These are phyloP conservation scores for Trachymyrmex septentrionalis DNA, from an alignment of 1,140 invertebrate genomes.

Conservation along the genomic window DNA sequence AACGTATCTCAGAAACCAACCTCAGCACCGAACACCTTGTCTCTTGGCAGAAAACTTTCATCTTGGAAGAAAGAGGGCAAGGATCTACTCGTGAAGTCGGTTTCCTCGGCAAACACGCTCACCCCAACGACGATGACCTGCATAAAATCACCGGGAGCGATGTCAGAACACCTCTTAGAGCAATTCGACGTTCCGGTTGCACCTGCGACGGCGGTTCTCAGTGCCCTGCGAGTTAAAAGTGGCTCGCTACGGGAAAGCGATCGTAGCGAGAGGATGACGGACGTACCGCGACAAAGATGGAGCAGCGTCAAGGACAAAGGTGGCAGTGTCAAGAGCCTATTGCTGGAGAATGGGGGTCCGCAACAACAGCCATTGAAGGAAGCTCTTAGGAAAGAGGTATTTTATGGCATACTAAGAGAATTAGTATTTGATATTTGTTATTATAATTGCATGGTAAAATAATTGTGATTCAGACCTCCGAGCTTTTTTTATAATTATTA, in stretches of 20 bases:
- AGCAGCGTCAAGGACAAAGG: slow-evolving; percentile 85
- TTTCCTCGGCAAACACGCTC: slow-evolving; percentile 83
- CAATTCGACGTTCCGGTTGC: slow-evolving; percentile 79
- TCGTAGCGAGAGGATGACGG: slow-evolving; percentile 69
- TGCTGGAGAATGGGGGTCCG: slow-evolving; percentile 84
- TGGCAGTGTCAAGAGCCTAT: slow-evolving; percentile 84
- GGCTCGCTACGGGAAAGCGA: slow-evolving; percentile 82
- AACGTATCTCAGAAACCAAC: slow-evolving; percentile 42
- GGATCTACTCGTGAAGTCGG: slow-evolving; percentile 81
- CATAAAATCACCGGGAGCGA: slow-evolving; percentile 84
- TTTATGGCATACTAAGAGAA: slow-evolving; percentile 1
- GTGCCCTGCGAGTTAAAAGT: slow-evolving; percentile 78
- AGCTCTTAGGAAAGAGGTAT: slow-evolving; percentile 84
- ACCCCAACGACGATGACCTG: slow-evolving; percentile 84
- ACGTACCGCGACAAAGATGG: slow-evolving; percentile 83
- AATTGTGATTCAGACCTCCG: too few relatives aligned
- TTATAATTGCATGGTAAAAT: too few relatives aligned
- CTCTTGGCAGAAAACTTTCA: slow-evolving; percentile 71
- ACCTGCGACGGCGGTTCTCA: slow-evolving; percentile 73
- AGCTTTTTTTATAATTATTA: too few relatives aligned
- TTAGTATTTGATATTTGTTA: too few relatives aligned
- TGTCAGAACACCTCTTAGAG: slow-evolving; percentile 85
- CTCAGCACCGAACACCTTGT: slow-evolving; percentile 74
- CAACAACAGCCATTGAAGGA: slow-evolving; percentile 79
- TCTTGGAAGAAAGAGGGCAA: slow-evolving; percentile 79